Base-by-base conservation (phyloP, 2,113 vertebrate species). In the Xiphorhynchus elegans region DNA sequence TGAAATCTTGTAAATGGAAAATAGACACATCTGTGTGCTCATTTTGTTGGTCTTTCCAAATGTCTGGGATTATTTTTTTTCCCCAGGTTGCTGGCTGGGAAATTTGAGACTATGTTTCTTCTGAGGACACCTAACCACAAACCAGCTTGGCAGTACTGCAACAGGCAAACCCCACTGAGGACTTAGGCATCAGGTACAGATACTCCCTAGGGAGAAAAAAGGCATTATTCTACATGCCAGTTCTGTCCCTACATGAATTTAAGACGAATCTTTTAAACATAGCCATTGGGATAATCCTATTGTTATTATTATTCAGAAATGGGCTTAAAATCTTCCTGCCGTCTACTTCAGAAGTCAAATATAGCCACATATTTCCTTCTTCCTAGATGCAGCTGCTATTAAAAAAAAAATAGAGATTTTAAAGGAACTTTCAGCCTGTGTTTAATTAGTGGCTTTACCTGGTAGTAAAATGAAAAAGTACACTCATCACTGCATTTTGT, bases 361-460 rank as follows among this genome's bases (percentile, higher is more conserved):
- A 9, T 12, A 53, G 7, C 26, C 39, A 76, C 2, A 0, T 73
- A 33, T 67, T 75, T 84, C 10, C 13, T 47, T 35, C 13, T 7
- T 47, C 79, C 37, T 47, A 58, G 46, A 69, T 26, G 2, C 26
- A 80, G 3, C 5, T 85, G 10, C 8, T 59, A 40, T 11, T 39
- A 24, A 67, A 70, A 37, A 15, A 59, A 7, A 13, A 5, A 50
- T 4, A 50, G 53, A 44, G 1, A 40, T 21, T 70, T 84, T 47
- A 28, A 17, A 17, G 26, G 3, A 44, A 5, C 0, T 1, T 77
- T 58, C 39, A 67, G 6, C 5, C 53, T 75, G 23, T 0, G 39
- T 92, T 84, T 35, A 14, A 58, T 79, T 80, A 35, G 17, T 62
- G 14, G 4, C 24, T 15, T 86, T 93, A 77, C 29, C 52, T 88